These are phyloP conservation scores for Trematomus bernacchii DNA, from an alignment of 2,797 vertebrate species.

Conservation along the genomic window DNA sequence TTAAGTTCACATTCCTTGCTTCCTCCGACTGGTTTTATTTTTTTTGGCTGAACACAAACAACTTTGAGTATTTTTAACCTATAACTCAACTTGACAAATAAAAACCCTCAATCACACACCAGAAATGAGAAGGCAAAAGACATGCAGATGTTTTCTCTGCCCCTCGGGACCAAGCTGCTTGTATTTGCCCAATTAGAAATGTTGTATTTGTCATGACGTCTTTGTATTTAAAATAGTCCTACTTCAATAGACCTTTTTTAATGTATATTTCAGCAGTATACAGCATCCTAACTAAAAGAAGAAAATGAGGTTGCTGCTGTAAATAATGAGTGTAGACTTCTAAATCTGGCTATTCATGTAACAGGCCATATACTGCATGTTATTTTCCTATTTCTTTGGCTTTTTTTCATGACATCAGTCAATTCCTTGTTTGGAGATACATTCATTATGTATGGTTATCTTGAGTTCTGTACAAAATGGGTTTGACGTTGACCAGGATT, in stretches of 20 bases:
- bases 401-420: neutral
- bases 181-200: conserved; percentile 23
- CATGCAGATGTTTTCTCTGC: conserved; percentile 3
- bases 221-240: conserved; percentile 33
- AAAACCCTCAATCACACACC: conserved; percentile 19
- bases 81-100: conserved; percentile 26
- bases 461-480: neutral
- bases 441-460: neutral
- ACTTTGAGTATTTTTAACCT: conserved; percentile 54
- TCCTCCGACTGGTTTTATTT: conserved; percentile 33
- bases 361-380: neutral
- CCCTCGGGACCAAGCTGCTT: conserved; percentile 12
- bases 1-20: conserved; percentile 18
- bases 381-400: neutral
- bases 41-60: conserved; percentile 38
- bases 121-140: neutral
- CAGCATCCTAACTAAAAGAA: conserved; percentile 9
- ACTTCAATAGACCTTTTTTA: conserved; percentile 2
- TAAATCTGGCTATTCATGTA: neutral
- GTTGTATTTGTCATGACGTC: conserved; percentile 9
- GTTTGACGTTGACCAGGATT: neutral
- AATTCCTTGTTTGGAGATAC: neutral
- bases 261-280: neutral
- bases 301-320: neutral
- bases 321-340: neutral